Base-by-base conservation (phyloP, 2,113 vertebrate species). In the Chloroceryle aenea region DNA sequence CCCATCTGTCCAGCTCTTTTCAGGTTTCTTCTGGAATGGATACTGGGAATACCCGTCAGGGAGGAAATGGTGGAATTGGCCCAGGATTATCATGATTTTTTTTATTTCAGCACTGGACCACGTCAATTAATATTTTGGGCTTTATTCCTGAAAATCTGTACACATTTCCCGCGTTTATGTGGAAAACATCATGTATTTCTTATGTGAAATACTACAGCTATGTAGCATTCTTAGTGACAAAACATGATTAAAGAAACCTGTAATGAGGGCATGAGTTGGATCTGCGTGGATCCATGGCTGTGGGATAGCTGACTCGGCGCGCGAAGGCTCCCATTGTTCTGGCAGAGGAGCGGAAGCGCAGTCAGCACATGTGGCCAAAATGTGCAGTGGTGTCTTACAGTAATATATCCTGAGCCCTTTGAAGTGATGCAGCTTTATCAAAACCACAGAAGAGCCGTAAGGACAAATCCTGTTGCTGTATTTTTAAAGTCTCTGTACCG, bases 321-420 rank as follows among this genome's bases (percentile, higher is more conserved):
- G 0, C 3, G 1, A 8, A 66, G 74, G 27, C 40, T 87, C 29
- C 77, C 80, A 91, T 96, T 96, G 89, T 96, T 91, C 63, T 87
- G 68, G 63, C 79, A 38, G 61, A 80, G 83, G 59, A 84, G 66
- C 42, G 52, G 95, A 96, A 97, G 85, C 32, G 0, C 73, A 75
- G 85, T 96, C 93, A 92, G 96, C 92, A 95, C 96, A 94, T 94
- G 83, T 97, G 96, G 94, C 53, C 5, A 1, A 86, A 96, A 94
- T 89, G 43, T 96, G 96, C 85, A 40, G 52, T 6, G 10, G n/a
- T 58, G 36, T 90, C 79, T 90, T 93, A 72, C 32, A 85, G 76
- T n/a, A 82, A 75, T 45, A 8, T 12, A 78, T 80, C 79, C 92
- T 75, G 61, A 73, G 64, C 64, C 55, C 76, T 97, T 96, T 94